Evolutionary conservation across 2,113 vertebrate species (phyloP).

Genomic region (Acrocephalus kingi): DNA sequence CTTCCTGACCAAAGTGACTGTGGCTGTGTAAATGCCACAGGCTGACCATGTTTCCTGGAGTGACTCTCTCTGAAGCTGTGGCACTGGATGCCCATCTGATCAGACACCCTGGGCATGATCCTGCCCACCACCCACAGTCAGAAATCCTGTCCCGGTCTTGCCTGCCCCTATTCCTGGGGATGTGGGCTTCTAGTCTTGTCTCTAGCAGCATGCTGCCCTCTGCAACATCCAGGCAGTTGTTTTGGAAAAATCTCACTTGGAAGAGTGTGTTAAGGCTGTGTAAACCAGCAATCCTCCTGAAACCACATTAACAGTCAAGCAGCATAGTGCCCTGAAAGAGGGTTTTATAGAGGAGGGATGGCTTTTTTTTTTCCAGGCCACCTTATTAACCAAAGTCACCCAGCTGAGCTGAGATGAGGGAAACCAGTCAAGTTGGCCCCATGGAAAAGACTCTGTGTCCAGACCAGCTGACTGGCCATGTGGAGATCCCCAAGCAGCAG

Average conservation of each 20-base stretch:
- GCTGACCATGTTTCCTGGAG: neutral
- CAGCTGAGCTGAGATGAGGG: rapidly evolving
- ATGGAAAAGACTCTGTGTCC: neutral
- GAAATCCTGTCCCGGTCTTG: rapidly evolving
- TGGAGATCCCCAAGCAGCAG: rapidly evolving
- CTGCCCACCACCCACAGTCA: neutral
- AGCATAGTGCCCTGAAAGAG: neutral
- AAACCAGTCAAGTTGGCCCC: rapidly evolving
- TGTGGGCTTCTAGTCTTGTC: neutral
- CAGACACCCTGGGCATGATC: rapidly evolving
- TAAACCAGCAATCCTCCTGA: neutral
- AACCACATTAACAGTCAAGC: neutral
- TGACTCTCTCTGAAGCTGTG: neutral
- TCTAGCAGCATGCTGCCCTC: neutral
- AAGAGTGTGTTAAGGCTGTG: neutral
- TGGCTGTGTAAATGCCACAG: neutral
- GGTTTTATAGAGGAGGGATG: neutral
- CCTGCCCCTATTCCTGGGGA: rapidly evolving
- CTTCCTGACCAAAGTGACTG: neutral
- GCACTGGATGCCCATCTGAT: neutral
- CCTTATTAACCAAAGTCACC: rapidly evolving
- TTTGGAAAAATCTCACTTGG: neutral
- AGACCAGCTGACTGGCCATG: rapidly evolving
- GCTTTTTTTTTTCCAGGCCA: neutral
- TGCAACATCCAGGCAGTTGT: rapidly evolving